Conservation (phyloP, 1,140 invertebrate species). For the Potamilus streckersoni region DNA sequence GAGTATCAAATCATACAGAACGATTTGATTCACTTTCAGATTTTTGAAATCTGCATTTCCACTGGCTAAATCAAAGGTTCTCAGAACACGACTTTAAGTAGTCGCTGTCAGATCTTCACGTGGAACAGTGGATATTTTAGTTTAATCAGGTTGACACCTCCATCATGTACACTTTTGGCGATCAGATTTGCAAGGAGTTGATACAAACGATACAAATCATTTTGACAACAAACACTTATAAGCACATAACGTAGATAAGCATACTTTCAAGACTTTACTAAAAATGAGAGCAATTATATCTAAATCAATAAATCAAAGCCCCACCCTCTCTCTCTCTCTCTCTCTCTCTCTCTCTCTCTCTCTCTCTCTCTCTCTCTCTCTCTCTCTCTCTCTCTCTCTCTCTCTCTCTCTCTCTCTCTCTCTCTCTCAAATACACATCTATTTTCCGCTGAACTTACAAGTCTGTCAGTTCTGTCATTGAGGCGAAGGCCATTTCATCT, state of each 20-base stretch:
- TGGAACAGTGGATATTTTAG: too few relatives aligned
- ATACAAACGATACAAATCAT: too few relatives aligned
- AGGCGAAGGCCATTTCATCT: slow-evolving; percentile 85
- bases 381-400: slow-evolving; percentile 2
- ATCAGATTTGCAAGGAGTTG: too few relatives aligned
- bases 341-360: slow-evolving; percentile 8
- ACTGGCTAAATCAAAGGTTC: too few relatives aligned
- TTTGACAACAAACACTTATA: too few relatives aligned
- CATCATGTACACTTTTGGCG: too few relatives aligned
- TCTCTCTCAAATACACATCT: not conserved
- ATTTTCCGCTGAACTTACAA: slow-evolving; percentile 78
- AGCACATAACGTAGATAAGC: not conserved
- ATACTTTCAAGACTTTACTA: not conserved
- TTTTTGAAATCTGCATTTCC: too few relatives aligned
- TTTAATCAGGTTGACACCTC: too few relatives aligned
- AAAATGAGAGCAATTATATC: not conserved
- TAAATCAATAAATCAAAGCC: not conserved
- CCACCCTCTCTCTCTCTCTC: not conserved
- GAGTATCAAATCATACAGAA: too few relatives aligned
- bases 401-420: slow-evolving; percentile 9
- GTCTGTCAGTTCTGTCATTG: slow-evolving; percentile 83
- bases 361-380: not conserved
- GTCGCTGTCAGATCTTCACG: too few relatives aligned
- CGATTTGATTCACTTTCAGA: too few relatives aligned
- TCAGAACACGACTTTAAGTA: too few relatives aligned